Evolutionary conservation across 2,113 vertebrate species (phyloP), one percentile per base, ranked within the genome.

Genomic region (Urocynchramus pylzowi): DNA sequence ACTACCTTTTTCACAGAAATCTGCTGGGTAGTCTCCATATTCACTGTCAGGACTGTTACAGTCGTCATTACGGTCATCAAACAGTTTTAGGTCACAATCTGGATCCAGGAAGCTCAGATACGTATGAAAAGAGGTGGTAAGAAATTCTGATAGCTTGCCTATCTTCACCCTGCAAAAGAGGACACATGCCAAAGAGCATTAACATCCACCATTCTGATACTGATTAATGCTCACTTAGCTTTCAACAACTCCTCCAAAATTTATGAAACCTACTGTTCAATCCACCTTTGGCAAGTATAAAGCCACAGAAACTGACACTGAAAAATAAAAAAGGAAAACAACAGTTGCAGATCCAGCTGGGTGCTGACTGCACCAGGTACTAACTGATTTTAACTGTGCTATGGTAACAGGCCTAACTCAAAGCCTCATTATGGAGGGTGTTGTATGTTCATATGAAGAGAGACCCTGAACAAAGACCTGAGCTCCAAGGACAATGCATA

Each of bases 111-210:
- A 99, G 92, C 98, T 99, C 95, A 99, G 98, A 50, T 98, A 97
- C 0, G 99, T 99, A 97, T 99, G 99, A 94, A 99, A 99, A 26
- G 99, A 99, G 10, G 99, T 99, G 64, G 98, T 99, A 89, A 99
- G 99, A 95, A 99, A 99, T 85, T 98, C 99, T 33, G 99, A 98
- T 11, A 99, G 98, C 76, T 98, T 98, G 64, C 99, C 99, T 93
- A 99, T 98, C 97, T 99, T 99, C 78, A 99, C 99, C 96, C 99
- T 99, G 95, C 18, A 87, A 89, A 87, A 47, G 75, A 73, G 59
- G 95, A 75, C 27, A 24, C 15, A 7, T 21, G 41, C 50, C 73
- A 91, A 73, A 44, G 30, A 69, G 13, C 26, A 26, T 65, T n/a
- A 84, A 76, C 17, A 74, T 10, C 26, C 24, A 79, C 22, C 16